phyloP scores from a whole-genome alignment of 2,888 invertebrate genomes.

The Melanchra persicariae region DNA sequence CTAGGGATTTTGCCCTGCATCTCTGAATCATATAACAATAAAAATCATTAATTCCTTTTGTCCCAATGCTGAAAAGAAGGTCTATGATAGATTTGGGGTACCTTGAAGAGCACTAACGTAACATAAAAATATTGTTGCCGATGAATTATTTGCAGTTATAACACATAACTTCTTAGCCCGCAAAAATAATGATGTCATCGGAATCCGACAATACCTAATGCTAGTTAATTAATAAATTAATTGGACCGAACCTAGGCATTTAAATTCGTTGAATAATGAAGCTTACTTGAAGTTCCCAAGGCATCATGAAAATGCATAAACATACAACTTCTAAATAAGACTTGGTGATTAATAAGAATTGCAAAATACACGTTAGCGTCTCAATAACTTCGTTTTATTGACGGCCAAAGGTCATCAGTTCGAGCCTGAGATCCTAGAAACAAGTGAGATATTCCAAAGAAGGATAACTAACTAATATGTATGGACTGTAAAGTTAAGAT shows the following conservation, averaged over 20 bases:
- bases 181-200: conserved; percentile 2
- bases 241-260: conserved; percentile 17
- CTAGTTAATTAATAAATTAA: conserved; percentile 6
- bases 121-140: not conserved
- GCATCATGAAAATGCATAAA: conserved; percentile 49
- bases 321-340: conserved; percentile 42
- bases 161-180: not conserved
- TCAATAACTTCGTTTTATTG: conserved; percentile 55
- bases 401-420: conserved; percentile 33
- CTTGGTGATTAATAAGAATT: conserved; percentile 52
- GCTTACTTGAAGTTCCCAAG: conserved; percentile 18
- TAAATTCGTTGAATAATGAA: conserved; percentile 39
- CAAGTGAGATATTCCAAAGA: not conserved
- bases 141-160: not conserved
- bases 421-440: conserved; percentile 6
- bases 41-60: no score
- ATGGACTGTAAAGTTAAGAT: not conserved
- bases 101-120: no score
- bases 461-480: conserved; percentile 12
- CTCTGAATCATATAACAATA: no score
- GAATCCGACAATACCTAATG: not conserved
- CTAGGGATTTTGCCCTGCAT: no score
- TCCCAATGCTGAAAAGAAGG: no score
- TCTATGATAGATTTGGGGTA: no score
- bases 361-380: conserved; percentile 45